Percentiles rank a stretch among this genome's conserved stretches.
Conservation (phyloP, 2,888 invertebrate genomes). For the Calliopum simillimum region DNA sequence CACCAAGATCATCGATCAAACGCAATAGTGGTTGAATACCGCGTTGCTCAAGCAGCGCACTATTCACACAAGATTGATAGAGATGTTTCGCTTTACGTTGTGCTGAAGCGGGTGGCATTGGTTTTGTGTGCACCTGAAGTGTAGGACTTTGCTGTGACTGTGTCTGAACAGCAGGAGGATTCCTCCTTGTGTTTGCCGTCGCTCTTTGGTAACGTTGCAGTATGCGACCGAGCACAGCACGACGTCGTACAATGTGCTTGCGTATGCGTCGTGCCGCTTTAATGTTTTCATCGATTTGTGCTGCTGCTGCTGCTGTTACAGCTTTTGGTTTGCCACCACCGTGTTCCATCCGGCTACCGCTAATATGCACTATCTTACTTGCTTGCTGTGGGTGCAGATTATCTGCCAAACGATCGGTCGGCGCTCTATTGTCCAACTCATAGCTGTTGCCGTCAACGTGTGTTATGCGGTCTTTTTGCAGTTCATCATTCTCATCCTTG, state of each 20-base stretch:
- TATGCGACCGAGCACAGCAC: slow-evolving; percentile 53
- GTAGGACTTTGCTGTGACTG: slow-evolving; percentile 22
- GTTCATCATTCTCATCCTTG: slow-evolving; percentile 28
- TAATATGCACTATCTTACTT: slow-evolving; percentile 12
- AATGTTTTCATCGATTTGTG: slow-evolving; percentile 42
- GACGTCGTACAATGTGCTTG: slow-evolving; percentile 55
- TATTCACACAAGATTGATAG: slow-evolving; percentile 89
- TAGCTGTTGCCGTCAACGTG: slow-evolving; percentile 50
- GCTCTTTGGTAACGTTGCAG: slow-evolving; percentile 58
- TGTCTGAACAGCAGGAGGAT: slow-evolving; percentile 53
- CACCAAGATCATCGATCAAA: slow-evolving; percentile 79
- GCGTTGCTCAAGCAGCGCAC: slow-evolving; percentile 76
- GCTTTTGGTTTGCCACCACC: slow-evolving; percentile 6
- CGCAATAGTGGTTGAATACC: slow-evolving; percentile 79
- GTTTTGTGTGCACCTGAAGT: not conserved
- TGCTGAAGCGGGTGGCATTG: slow-evolving; percentile 69
- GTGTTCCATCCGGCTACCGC: not conserved
- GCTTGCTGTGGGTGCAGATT: not conserved
- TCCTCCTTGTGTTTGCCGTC: slow-evolving; percentile 53
- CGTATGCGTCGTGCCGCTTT: slow-evolving; percentile 50
- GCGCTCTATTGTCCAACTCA: slow-evolving; percentile 43
- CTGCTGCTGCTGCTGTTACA: slow-evolving; percentile 12
- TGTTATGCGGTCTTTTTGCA: slow-evolving; percentile 38
- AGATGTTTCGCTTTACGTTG: slow-evolving; percentile 84
- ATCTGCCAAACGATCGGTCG: slow-evolving; percentile 35